Conservation (phyloP, 2,888 invertebrate species). For the Dastarcus helophoroides region DNA sequence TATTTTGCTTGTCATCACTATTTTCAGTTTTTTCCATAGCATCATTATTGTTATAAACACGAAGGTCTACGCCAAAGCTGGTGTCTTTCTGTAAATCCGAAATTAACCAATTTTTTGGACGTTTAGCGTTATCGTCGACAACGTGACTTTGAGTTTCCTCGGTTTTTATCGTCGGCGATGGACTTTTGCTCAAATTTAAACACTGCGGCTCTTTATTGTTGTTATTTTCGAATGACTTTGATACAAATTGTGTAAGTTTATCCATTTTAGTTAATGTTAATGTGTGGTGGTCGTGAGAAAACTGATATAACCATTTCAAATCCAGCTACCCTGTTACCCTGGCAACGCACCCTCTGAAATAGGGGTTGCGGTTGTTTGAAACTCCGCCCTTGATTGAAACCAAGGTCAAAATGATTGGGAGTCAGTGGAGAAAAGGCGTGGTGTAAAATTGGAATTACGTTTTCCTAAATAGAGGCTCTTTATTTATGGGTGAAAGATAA, state of each 20-base stretch:
- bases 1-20: constrained; percentile 5
- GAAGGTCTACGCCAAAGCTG: constrained; percentile 29
- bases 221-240: constrained; percentile 67
- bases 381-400: constrained; percentile 25
- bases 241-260: constrained; percentile 83
- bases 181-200: constrained; percentile 21
- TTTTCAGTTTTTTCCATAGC: neutral
- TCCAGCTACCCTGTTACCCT: constrained; percentile 31
- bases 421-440: constrained; percentile 9
- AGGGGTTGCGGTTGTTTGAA: constrained; percentile 25
- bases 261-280: constrained; percentile 49
- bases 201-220: constrained; percentile 31
- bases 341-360: constrained; percentile 25
- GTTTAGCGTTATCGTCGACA: constrained; percentile 20
- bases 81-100: constrained; percentile 27
- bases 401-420: constrained; percentile 15
- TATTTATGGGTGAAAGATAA: constrained; percentile 19
- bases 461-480: neutral
- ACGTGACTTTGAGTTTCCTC: constrained; percentile 22
- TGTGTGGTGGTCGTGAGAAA: constrained; percentile 31
- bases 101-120: constrained; percentile 35
- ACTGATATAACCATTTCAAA: constrained; percentile 29
- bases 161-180: constrained; percentile 24
- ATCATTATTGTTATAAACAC: constrained; percentile 4
- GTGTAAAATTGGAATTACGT: neutral